A percentile compares a stretch with the other conserved stretches of the same genome.
These are phyloP conservation scores for Scaptodrosophila lebanonensis DNA, from an alignment of 1,140 invertebrate species.

Conservation along the genomic window DNA sequence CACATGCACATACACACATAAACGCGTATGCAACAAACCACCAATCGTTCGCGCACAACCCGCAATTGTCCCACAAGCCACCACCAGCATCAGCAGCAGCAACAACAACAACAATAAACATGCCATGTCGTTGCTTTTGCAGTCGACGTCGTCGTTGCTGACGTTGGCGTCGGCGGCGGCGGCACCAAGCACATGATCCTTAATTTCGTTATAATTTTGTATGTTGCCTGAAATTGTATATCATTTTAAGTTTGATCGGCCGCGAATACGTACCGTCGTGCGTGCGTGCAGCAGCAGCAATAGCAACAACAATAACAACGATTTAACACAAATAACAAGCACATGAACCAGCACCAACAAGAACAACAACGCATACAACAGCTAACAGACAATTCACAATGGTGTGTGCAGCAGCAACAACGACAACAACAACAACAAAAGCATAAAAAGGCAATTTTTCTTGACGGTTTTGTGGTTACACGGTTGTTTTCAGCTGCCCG, in stretches of 20 bases:
- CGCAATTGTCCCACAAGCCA: conserved; percentile 51
- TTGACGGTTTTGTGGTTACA: neutral
- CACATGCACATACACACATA: conserved; percentile 23
- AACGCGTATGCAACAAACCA: conserved; percentile 36
- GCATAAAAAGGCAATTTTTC: conserved; percentile 6
- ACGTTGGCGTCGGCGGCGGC: conserved; percentile 19
- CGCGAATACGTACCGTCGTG: conserved; percentile 74
- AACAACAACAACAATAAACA: conserved; percentile 24
- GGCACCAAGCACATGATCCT: conserved; percentile 75
- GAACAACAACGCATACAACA: conserved; percentile 1
- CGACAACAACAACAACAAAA: conserved; percentile 2
- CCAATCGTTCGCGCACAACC: conserved; percentile 71
- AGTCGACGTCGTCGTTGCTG: conserved; percentile 26
- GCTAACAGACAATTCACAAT: neutral
- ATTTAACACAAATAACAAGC: neutral
- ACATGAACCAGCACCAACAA: conserved; percentile 1
- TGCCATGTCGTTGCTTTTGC: conserved; percentile 6
- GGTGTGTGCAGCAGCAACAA: neutral
- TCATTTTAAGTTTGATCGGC: conserved; percentile 78
- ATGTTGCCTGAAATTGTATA: conserved; percentile 76
- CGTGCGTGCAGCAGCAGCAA: conserved; percentile 47
- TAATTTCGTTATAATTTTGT: conserved; percentile 78
- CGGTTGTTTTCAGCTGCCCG: too few species aligned
- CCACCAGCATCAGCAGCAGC: conserved; percentile 22
- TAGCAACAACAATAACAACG: conserved; percentile 23